These are phyloP conservation scores for Tetropium fuscum DNA, from an alignment of 2,888 invertebrate genomes.

Conservation along the genomic window DNA sequence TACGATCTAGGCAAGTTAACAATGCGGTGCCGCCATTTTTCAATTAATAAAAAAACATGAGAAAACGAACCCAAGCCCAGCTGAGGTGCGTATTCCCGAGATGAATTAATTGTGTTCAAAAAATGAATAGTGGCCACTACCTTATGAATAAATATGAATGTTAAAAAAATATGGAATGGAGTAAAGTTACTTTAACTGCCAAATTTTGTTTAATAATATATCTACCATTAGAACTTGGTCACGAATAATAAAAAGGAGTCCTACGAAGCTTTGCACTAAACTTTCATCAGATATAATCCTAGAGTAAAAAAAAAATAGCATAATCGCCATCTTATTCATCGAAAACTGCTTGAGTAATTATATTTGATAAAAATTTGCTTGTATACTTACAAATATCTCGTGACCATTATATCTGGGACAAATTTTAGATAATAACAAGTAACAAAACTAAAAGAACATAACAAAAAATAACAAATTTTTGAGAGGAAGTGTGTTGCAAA, in stretches of 20 bases:
- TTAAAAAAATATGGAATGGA: constrained; percentile 35
- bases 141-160: constrained; percentile 30
- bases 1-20: constrained; percentile 33
- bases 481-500: constrained; percentile 26
- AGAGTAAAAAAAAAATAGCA: too few relatives aligned
- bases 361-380: neutral
- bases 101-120: constrained; percentile 27
- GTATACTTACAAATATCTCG: constrained; percentile 8
- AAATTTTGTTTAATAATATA: constrained; percentile 16
- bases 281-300: neutral
- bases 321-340: too few relatives aligned
- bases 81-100: constrained; percentile 28
- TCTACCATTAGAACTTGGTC: constrained; percentile 5
- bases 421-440: constrained; percentile 44
- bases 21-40: constrained; percentile 32
- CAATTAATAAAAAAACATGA: constrained; percentile 23
- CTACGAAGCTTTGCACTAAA: neutral
- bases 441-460: constrained; percentile 46
- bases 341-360: neutral
- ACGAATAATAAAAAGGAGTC: constrained; percentile 14
- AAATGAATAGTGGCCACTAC: constrained; percentile 31
- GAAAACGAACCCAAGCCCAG: constrained; percentile 33
- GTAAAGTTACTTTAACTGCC: constrained; percentile 29
- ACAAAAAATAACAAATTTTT: constrained; percentile 49
- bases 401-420: constrained; percentile 35